Evolutionary conservation across 92 coral and sea anemone genomes (phyloP), one percentile per base, ranked within the genome.

Genomic region (Porites lobata): DNA sequence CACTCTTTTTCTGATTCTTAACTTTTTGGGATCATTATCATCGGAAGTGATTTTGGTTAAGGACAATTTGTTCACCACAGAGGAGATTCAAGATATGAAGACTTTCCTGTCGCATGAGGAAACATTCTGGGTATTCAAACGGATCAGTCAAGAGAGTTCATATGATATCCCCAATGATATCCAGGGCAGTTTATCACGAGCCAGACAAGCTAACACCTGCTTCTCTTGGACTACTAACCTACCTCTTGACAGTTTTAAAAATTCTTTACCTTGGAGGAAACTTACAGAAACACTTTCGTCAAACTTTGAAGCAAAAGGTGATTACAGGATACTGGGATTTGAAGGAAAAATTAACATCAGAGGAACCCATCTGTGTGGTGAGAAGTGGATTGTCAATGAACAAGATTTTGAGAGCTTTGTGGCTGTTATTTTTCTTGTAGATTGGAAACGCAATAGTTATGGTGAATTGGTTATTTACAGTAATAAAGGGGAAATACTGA

Each of bases 391-490:
- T 22, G 12, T 18, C 8, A 83, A 59, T 51, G 78, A 61, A 21
- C 61, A 8, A 21, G 32, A 72, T 73, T 11, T 21, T 21, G 20
- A 10, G 20, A 52, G 75, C 58, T 83, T 69, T 78, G 69, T 88
- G 14, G 93, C 61, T 58, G 59, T 85, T 69, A 53, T 94, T 24
- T 85, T 94, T 50, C 75, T 94, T 78, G 68, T 81, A 53, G 77
- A 86, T 1, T 96, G 96, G 98, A 71, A 76, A 11, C 91, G 87
- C 64, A 96, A 96, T 50, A 67, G 64, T 7, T 94, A 96, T 54
- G 98, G 98, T 6, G 98, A 96, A 75, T 50, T 94, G 12, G 79
- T 92, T 14, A 52, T 96, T 63, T 96, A 94, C 81, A 84, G 63
- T 56, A 81, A 67, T 56, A 58, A 85, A 6, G 98, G 92, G 14